Base-by-base conservation (phyloP, 2,888 invertebrate species). In the Anarsia innoxiella region DNA sequence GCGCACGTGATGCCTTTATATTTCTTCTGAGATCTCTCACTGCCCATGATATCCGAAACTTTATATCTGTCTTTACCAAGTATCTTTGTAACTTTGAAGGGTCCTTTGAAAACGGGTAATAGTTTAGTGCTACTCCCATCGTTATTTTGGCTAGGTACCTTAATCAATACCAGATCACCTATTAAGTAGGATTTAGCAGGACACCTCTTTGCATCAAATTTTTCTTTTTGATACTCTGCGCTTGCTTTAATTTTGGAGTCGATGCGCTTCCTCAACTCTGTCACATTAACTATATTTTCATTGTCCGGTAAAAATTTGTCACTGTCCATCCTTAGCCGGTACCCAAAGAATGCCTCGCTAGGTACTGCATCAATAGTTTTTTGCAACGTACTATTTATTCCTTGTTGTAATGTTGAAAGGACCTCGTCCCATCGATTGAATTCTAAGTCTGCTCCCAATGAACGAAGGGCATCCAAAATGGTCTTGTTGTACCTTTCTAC, bases 51-150 rank as follows among this genome's bases (percentile, higher is more conserved):
- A 11, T 30, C 30, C n/a, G 13, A n/a, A 9, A 16, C 11, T 2
- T 14, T 12, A 16, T 30, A 30, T n/a, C 30, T 15, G 30, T 30
- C 30, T 9, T 30, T 14, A n/a, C 32, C 39, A 12, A 41, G 8
- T 23, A 35, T 27, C 10, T 41, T 32, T 14, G 26, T 29, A 4
- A 49, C 27, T 35, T 39, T 42, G 19, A 48, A 49, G 12, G 46
- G 49, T 2, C 47, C 49, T 9, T 46, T 43, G 39, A 38, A 51
- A 28, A 41, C 33, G 5, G 41, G 27, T 8, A 41, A 39, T 23
- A 46, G 29, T 29, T 49, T 48, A 8, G 41, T 31, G 31, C 48
- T 51, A 25, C 23, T 9, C 2, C 37, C 37, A n/a, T 23, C 29
- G 23, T 36, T 36, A 10, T 29, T 5, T 30, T 36, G 29, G n/a